These are phyloP conservation scores for Cichlasoma orientale DNA, from an alignment of 2,797 vertebrate genomes.

Conservation along the genomic window DNA sequence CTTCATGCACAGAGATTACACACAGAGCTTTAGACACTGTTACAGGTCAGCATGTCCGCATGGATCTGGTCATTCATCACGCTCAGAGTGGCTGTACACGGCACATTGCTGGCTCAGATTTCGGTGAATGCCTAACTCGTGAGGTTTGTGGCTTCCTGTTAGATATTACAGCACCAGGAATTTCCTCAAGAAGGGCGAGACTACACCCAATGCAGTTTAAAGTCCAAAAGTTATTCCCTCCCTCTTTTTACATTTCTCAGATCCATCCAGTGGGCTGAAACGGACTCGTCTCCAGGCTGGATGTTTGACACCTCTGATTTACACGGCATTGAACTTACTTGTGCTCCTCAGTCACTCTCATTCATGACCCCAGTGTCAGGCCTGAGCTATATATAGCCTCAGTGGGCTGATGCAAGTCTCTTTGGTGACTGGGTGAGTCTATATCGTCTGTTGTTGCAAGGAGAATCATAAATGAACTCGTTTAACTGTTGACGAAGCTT, in stretches of 20 bases:
- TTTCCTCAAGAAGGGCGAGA: neutral
- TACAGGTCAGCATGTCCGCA: no score
- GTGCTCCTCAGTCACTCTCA: fast-evolving
- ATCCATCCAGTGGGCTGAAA: no score
- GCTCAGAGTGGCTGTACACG: fast-evolving
- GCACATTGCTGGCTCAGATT: neutral
- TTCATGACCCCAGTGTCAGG: neutral
- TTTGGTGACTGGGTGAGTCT: neutral
- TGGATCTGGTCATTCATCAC: fast-evolving
- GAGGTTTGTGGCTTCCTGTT: no score
- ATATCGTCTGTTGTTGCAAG: neutral
- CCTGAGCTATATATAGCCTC: neutral
- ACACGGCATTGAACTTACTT: fast-evolving
- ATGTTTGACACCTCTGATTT: no score
- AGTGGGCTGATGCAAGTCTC: neutral
- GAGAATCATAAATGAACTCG: neutral
- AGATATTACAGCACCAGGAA: neutral
- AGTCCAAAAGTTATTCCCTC: no score
- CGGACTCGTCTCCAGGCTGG: no score
- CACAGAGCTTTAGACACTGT: no score
- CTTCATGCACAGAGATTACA: neutral
- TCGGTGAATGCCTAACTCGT: no score
- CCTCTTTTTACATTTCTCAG: no score
- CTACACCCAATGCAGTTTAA: no score
- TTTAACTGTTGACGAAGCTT: neutral